Conservation (phyloP, 2,113 vertebrate genomes). For the Epinephelus cyanopodus region DNA sequence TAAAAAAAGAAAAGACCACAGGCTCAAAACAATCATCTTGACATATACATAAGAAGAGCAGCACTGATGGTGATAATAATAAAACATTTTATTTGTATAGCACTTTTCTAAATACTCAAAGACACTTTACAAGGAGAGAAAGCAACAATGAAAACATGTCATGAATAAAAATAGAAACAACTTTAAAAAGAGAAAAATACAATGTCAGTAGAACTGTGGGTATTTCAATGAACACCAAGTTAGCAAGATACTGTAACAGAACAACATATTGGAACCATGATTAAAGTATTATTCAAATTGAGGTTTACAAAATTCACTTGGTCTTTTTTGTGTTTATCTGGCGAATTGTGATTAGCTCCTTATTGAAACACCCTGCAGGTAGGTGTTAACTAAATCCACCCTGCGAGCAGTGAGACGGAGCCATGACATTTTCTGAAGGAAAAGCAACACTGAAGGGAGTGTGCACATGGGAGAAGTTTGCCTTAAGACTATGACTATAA, state of each 20-base stretch:
- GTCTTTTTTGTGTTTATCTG: background rate
- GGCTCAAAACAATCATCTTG: background rate
- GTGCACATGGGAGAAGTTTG: too few relatives aligned
- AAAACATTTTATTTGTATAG: slow-evolving; percentile 86
- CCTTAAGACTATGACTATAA: too few relatives aligned
- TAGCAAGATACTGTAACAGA: slow-evolving; percentile 70
- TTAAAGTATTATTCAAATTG: slow-evolving; percentile 41
- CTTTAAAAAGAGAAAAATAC: slow-evolving; percentile 79
- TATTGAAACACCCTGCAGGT: slow-evolving; percentile 44
- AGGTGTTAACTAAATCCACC: slow-evolving; percentile 37
- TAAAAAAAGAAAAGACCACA: background rate
- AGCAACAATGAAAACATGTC: slow-evolving; percentile 79
- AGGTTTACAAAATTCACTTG: slow-evolving; percentile 24
- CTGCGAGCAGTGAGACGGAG: slow-evolving; percentile 30
- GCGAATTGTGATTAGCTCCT: slow-evolving; percentile 38
- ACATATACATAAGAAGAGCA: slow-evolving; percentile 14
- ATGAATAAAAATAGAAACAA: slow-evolving; percentile 83
- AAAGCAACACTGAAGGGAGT: slow-evolving; percentile 22
- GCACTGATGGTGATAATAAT: slow-evolving; percentile 77
- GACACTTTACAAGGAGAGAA: slow-evolving; percentile 84
- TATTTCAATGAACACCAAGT: slow-evolving; percentile 74
- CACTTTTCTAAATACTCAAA: slow-evolving; percentile 85
- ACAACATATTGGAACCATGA: slow-evolving; percentile 58
- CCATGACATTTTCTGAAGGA: background rate
- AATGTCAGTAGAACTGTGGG: slow-evolving; percentile 79